Evolutionary conservation across 2,888 invertebrate genomes (phyloP).

Genomic region (Dromius quadrimaculatus): DNA sequence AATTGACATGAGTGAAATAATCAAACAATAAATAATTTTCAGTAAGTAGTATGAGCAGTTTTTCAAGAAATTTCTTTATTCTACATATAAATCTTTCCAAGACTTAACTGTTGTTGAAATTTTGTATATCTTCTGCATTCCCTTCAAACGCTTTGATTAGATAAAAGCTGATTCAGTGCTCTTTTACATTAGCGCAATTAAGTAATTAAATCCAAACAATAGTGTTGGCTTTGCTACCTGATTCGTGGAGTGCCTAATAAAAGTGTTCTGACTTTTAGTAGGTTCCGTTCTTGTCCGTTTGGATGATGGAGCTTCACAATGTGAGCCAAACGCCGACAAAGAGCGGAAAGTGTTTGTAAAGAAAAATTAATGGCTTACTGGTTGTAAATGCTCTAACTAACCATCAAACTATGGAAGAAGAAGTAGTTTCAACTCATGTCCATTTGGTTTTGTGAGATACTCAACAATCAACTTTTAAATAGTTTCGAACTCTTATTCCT

Average conservation of each 20-base stretch:
- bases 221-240: background rate
- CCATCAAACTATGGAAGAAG: background rate
- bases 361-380: constrained; percentile 29
- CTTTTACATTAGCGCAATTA: background rate
- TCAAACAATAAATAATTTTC: no score
- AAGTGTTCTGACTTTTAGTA: constrained; percentile 1
- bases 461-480: no score
- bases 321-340: constrained; percentile 22
- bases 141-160: no score
- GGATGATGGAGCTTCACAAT: background rate
- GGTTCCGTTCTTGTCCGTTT: background rate
- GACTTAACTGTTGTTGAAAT: no score
- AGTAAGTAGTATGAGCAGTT: no score
- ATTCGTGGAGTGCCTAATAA: constrained; percentile 11
- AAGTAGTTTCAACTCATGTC: background rate
- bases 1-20: no score
- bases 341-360: constrained; percentile 26
- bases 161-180: constrained; percentile 1
- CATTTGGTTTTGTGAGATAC: no score
- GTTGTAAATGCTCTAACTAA: constrained; percentile 20
- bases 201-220: constrained; percentile 8
- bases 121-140: no score
- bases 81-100: no score
- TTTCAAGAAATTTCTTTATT: no score
- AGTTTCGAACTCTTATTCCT: no score